These are phyloP conservation scores for Forbesichthys papilliferus DNA, from an alignment of 2,113 vertebrate genomes.

Conservation along the genomic window DNA sequence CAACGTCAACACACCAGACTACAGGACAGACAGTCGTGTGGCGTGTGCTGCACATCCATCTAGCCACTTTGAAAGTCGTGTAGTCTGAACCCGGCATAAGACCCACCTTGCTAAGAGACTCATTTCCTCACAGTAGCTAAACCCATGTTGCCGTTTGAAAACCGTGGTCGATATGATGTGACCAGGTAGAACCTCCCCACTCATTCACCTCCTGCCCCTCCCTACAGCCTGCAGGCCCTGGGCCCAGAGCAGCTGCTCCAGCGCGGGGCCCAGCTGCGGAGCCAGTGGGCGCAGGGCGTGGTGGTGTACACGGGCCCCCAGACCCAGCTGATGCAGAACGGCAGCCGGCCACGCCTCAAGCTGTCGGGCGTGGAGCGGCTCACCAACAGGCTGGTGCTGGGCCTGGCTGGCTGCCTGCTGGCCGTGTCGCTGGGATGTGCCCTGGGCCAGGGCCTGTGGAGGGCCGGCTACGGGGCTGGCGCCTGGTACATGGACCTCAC, in stretches of 20 bases:
- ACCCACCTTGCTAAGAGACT: too few species aligned
- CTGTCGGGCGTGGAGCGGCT: conserved; percentile 89
- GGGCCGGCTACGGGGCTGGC: conserved; percentile 75
- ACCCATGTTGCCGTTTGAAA: too few species aligned
- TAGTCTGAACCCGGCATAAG: too few species aligned
- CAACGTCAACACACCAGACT: too few species aligned
- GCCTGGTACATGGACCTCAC: conserved; percentile 90
- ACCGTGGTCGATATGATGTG: too few species aligned
- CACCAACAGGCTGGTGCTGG: conserved; percentile 88
- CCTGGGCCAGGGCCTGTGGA: conserved; percentile 87
- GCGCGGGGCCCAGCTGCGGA: conserved; percentile 88
- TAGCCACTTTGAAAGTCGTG: too few species aligned
- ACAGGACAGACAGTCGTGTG: too few species aligned
- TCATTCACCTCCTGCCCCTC: background rate
- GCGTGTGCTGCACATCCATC: too few species aligned
- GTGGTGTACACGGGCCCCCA: conserved; percentile 91
- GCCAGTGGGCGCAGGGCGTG: conserved; percentile 89
- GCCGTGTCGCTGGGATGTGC: conserved; percentile 88
- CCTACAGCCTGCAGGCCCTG: conserved; percentile 81
- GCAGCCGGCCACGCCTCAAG: conserved; percentile 87
- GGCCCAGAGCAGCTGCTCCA: conserved; percentile 89
- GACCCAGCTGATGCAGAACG: conserved; percentile 94
- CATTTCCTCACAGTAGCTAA: too few species aligned
- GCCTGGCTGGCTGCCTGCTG: conserved; percentile 87
- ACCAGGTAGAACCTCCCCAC: too few species aligned